phyloP scores from a whole-genome alignment of 2,113 vertebrate species.

The Elgaria multicarinata region DNA sequence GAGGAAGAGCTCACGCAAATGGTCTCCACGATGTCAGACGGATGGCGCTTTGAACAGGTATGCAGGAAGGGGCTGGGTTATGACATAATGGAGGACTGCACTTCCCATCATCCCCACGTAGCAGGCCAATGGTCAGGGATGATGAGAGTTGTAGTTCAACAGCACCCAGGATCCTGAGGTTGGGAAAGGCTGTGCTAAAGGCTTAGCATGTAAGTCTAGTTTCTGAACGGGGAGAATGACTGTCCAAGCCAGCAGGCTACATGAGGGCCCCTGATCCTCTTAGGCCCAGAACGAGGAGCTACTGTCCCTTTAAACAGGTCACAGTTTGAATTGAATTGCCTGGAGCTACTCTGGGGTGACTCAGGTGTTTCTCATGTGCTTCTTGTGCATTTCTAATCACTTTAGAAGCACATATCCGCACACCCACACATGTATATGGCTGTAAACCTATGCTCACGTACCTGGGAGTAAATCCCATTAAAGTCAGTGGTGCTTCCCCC shows the following conservation, averaged over 20 bases:
- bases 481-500: background rate
- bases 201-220: background rate
- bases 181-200: background rate
- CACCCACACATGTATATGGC: background rate
- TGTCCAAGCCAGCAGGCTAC: background rate
- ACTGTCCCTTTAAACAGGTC: background rate
- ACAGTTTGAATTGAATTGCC: background rate
- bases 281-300: background rate
- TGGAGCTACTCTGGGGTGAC: background rate
- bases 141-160: background rate
- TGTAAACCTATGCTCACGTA: background rate
- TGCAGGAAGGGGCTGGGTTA: conserved; percentile 16
- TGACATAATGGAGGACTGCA: background rate
- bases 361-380: too few relatives aligned
- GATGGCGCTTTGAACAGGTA: conserved; percentile 99
- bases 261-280: background rate
- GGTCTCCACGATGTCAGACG: conserved; percentile 98
- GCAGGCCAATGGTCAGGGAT: background rate
- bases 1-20: conserved; percentile 98
- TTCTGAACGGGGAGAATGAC: background rate
- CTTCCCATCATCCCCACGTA: background rate
- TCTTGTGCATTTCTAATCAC: too few relatives aligned
- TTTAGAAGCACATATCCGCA: background rate
- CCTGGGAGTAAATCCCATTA: background rate
- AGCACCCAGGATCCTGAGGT: background rate